Conservation (phyloP, 2,113 vertebrate species). For the Thymallus thymallus region DNA sequence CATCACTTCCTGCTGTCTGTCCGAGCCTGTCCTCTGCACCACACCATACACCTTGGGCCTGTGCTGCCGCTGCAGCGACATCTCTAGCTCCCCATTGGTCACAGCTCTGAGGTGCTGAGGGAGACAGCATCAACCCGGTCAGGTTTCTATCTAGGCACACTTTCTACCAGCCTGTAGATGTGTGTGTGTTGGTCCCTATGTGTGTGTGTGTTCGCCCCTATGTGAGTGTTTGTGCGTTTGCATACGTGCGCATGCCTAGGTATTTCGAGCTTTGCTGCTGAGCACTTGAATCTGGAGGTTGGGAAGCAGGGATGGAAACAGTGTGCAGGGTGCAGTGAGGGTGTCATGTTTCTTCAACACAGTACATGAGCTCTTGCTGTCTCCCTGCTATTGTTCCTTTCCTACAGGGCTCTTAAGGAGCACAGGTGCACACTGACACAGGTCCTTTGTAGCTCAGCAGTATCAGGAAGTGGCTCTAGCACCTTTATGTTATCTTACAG, state of each 20-base stretch:
- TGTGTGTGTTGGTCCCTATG: too few species aligned
- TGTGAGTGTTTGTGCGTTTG: slow-evolving; percentile 10
- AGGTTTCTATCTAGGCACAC: too few species aligned
- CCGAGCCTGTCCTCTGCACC: slow-evolving; percentile 82
- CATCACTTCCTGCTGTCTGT: slow-evolving; percentile 89
- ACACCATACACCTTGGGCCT: slow-evolving; percentile 84
- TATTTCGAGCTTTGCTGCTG: slow-evolving; percentile 52
- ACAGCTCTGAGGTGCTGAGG: slow-evolving; percentile 77
- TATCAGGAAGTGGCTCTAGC: neutral
- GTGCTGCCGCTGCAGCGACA: slow-evolving; percentile 72
- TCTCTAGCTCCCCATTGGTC: slow-evolving; percentile 77
- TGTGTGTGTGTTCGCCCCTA: slow-evolving; percentile 1
- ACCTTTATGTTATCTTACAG: neutral
- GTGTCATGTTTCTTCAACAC: slow-evolving; percentile 73
- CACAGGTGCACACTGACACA: slow-evolving; percentile 35
- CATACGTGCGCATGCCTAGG: slow-evolving; percentile 38
- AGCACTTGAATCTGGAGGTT: slow-evolving; percentile 49
- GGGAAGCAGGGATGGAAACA: slow-evolving; percentile 50
- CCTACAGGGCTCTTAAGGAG: too few species aligned
- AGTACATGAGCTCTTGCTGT: slow-evolving; percentile 57
- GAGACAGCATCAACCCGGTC: slow-evolving; percentile 62
- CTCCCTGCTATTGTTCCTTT: too few species aligned
- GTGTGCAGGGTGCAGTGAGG: slow-evolving; percentile 50
- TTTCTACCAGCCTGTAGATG: slow-evolving; percentile 2
- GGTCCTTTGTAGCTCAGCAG: neutral